Evolutionary conservation across 2,888 invertebrate species (phyloP), one percentile per base, ranked within the genome.

Genomic region (Amphipyra berbera): DNA sequence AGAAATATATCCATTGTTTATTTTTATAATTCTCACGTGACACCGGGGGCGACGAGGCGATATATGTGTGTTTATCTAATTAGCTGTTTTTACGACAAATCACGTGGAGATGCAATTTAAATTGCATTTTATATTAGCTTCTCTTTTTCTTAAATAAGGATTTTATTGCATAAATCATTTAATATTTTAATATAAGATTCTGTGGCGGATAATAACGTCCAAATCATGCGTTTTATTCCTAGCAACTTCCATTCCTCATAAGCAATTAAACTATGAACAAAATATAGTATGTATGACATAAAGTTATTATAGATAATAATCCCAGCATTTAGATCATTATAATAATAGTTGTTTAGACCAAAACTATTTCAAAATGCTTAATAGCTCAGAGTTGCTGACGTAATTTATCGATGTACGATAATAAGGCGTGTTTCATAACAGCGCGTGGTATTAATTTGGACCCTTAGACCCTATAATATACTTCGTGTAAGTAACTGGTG

Each of bases 11-110:
- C 69, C 48, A 79, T 80, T 79, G 78, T 79, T 78, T 80, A 73
- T 78, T 75, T 80, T 78, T 75, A 75, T 73, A 6, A 62, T 80
- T 80, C 78, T 80, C 78, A 79, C 70, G 73, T 78, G 68, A 77
- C 61, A 27, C 44, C 59, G 48, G 61, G 58, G 64, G 63, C 64
- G 35, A 62, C 60, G 52, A 66, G 50, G 45, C 53, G 6, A 61
- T 65, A 40, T 57, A 33, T 41, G 33, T 64, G 53, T 76, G 42
- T 49, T 61, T 64, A 62, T 41, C 13, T 59, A 66, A 79, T 74
- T 79, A 69, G 48, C 49, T 14, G 55, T 47, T 15, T 58, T 63
- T 64, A 53, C 8, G 15, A 55, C 27, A 47, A 75, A 55, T 61
- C 42, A 48, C 56, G 40, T 42, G 57, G 14, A 48, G 46, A 48